Percentiles rank a stretch among this genome's conserved stretches.
phyloP scores from a whole-genome alignment of 2,888 invertebrate species.

The Branchellion lobata region DNA sequence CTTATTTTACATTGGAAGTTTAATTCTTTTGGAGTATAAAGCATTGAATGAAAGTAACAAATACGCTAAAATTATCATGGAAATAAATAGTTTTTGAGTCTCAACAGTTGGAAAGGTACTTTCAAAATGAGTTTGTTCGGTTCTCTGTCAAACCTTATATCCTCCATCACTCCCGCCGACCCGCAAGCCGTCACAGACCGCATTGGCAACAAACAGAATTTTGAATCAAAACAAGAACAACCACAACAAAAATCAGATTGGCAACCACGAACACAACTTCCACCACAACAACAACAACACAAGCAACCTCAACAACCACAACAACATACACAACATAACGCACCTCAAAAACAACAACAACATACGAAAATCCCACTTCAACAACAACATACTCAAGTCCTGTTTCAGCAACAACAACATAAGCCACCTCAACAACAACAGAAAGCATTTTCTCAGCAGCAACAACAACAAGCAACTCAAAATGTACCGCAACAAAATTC shows the following conservation, averaged over 20 bases:
- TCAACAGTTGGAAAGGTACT: not conserved
- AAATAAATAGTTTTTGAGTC: too few species aligned
- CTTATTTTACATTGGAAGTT: too few species aligned
- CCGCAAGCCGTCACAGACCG: slow-evolving; percentile 12
- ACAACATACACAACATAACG: not conserved
- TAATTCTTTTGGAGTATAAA: too few species aligned
- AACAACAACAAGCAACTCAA: slow-evolving; percentile 12
- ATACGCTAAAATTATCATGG: too few species aligned
- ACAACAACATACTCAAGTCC: not conserved
- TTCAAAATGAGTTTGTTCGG: slow-evolving; percentile 39
- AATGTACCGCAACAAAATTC: too few species aligned
- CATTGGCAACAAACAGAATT: not conserved
- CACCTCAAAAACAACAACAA: not conserved
- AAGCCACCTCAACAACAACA: not conserved
- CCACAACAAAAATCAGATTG: not conserved
- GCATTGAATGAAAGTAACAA: too few species aligned
- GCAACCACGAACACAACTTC: slow-evolving; percentile 9
- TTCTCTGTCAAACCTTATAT: slow-evolving; percentile 36
- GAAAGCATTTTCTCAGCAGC: not conserved
- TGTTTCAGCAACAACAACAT: too few species aligned
- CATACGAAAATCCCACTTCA: not conserved
- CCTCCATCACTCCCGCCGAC: slow-evolving; percentile 25
- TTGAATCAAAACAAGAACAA: not conserved
- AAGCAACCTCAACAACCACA: not conserved
- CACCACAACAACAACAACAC: slow-evolving; percentile 20